phyloP scores from a whole-genome alignment of 1,140 invertebrate species.

The Cotesia glomerata region DNA sequence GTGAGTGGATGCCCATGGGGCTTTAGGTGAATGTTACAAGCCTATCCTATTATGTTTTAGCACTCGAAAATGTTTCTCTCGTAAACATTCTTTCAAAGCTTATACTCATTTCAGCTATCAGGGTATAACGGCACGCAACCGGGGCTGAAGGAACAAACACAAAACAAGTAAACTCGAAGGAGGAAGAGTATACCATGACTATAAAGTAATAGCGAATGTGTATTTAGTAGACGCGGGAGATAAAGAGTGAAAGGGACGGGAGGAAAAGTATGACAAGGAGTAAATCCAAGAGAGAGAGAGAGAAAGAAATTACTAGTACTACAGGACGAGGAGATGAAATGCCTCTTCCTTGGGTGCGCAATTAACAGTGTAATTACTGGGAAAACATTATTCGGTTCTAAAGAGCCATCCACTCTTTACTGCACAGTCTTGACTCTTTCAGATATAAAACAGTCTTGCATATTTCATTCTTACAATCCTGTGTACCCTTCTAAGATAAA shows the following conservation, averaged over 20 bases:
- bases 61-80: conserved; percentile 36
- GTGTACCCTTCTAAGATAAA: conserved; percentile 33
- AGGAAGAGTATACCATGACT: background rate
- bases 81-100: conserved; percentile 48
- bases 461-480: conserved; percentile 53
- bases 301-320: conserved; percentile 6
- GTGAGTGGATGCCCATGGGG: background rate
- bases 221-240: background rate
- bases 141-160: too few species aligned
- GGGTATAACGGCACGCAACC: background rate
- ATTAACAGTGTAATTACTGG: conserved; percentile 55
- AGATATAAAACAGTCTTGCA: conserved; percentile 31
- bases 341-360: conserved; percentile 33
- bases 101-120: background rate
- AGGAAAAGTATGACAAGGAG: background rate
- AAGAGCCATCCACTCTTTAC: conserved; percentile 23
- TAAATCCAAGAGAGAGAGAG: background rate
- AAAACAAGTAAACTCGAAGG: background rate
- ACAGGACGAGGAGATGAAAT: conserved; percentile 17
- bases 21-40: background rate
- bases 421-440: conserved; percentile 10
- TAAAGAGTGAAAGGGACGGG: background rate
- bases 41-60: conserved; percentile 46
- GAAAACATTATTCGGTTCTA: conserved; percentile 33
- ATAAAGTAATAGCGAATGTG: background rate